These are phyloP conservation scores for Dermatophagoides farinae DNA, from an alignment of 1,140 invertebrate genomes.

Conservation along the genomic window DNA sequence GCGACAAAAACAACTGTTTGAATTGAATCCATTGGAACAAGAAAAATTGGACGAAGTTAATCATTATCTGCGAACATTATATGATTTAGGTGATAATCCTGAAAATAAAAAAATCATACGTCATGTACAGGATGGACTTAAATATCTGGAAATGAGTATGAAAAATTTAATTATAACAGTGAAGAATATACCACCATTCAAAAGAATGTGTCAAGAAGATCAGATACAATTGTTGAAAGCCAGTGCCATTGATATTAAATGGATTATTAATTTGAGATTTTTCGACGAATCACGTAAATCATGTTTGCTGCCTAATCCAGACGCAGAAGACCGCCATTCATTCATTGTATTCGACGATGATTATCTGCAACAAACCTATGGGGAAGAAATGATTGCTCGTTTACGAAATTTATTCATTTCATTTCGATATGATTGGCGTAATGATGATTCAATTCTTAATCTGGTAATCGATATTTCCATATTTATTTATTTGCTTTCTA, in stretches of 20 bases:
- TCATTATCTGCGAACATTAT: neutral
- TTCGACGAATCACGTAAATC: neutral
- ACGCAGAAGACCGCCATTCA: neutral
- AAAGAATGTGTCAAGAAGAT: conserved; percentile 72
- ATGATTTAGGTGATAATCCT: neutral
- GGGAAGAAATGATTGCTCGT: neutral
- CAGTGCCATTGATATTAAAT: conserved; percentile 63
- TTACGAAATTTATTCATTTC: conserved; percentile 53
- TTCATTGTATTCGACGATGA: neutral
- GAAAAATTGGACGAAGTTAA: neutral
- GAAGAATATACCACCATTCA: conserved; percentile 67
- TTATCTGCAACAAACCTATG: neutral
- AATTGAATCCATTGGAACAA: neutral
- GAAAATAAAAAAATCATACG: neutral
- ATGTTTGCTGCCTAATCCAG: neutral
- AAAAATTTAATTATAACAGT: conserved; percentile 72
- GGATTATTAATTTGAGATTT: neutral
- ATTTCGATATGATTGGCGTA: conserved; percentile 52
- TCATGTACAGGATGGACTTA: neutral
- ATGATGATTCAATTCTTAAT: conserved; percentile 44
- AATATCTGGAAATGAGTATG: conserved; percentile 48
- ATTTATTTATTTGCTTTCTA: neutral
- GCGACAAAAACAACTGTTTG: neutral
- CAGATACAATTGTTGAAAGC: conserved; percentile 76
- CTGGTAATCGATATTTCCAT: neutral